These are phyloP conservation scores for Leptinotarsa tumamoca DNA, from an alignment of 2,888 invertebrate genomes.

Conservation along the genomic window DNA sequence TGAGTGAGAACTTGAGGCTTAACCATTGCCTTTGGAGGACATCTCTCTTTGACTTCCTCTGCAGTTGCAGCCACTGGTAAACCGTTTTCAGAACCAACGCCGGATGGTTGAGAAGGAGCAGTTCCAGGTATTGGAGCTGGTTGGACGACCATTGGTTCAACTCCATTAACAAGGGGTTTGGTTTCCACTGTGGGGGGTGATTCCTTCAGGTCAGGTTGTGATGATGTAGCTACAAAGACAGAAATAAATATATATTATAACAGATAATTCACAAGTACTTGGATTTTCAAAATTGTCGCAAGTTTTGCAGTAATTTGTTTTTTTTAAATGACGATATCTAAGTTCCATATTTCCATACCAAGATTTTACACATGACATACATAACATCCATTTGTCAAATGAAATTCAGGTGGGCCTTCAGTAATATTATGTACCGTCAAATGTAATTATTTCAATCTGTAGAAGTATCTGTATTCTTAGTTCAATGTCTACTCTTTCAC, in stretches of 20 bases:
- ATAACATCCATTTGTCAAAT: neutral
- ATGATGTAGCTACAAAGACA: constrained; percentile 46
- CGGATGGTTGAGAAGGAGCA: constrained; percentile 58
- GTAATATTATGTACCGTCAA: too few relatives aligned
- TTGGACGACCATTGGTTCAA: constrained; percentile 56
- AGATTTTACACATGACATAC: constrained; percentile 1
- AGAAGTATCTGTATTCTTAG: too few relatives aligned
- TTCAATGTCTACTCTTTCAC: too few relatives aligned
- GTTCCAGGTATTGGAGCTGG: constrained; percentile 63
- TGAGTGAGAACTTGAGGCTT: constrained; percentile 96
- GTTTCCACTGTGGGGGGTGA: constrained; percentile 41
- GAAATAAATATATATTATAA: neutral
- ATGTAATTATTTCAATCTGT: too few relatives aligned
- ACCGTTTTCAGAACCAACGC: constrained; percentile 54
- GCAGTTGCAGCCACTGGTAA: constrained; percentile 63
- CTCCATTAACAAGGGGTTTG: constrained; percentile 46
- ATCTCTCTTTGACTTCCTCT: constrained; percentile 66
- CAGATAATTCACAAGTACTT: neutral
- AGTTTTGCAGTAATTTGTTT: constrained; percentile 29
- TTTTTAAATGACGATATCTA: constrained; percentile 35
- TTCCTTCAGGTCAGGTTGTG: constrained; percentile 50
- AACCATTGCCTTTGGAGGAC: constrained; percentile 91
- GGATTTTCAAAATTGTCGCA: neutral
- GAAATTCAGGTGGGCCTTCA: neutral
- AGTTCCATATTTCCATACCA: constrained; percentile 33